phyloP scores from a whole-genome alignment of 2,113 vertebrate genomes.

The Spizaetus ornatus region DNA sequence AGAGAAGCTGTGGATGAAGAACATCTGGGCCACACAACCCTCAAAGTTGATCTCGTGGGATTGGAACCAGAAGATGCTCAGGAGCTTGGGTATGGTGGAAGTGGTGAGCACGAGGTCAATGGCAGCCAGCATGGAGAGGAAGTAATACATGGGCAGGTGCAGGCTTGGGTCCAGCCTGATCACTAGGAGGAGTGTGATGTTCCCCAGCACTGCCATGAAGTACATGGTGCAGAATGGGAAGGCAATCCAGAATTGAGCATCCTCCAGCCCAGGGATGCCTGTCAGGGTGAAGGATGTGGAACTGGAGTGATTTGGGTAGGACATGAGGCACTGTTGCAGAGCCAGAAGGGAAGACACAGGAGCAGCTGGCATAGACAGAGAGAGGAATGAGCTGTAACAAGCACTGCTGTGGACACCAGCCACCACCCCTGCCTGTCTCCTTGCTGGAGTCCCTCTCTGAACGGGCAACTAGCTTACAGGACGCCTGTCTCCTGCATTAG shows the following conservation, averaged over 20 bases:
- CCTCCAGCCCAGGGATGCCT: conserved; percentile 22
- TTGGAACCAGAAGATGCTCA: not conserved
- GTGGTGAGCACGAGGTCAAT: conserved; percentile 1
- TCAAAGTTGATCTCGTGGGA: not conserved
- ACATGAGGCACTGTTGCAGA: not conserved
- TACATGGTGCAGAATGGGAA: conserved; percentile 20
- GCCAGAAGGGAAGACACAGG: too few species aligned
- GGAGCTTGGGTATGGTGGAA: not conserved
- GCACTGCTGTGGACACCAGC: not conserved
- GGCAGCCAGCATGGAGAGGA: conserved; percentile 15
- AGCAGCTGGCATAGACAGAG: not conserved
- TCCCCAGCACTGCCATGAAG: not conserved
- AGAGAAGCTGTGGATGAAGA: not conserved
- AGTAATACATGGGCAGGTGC: conserved; percentile 7
- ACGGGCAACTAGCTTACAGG: too few species aligned
- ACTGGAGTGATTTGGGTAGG: not conserved
- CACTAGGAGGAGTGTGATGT: not conserved
- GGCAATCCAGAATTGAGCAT: not conserved
- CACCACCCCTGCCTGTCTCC: not conserved
- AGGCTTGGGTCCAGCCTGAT: not conserved
- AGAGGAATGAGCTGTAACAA: not conserved
- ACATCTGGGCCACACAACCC: not conserved
- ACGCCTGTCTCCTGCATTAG: not conserved
- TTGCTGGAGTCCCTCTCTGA: not conserved
- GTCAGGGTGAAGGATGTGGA: not conserved